Conservation (phyloP, 2,113 vertebrate species). For the Megaceryle maxima region DNA sequence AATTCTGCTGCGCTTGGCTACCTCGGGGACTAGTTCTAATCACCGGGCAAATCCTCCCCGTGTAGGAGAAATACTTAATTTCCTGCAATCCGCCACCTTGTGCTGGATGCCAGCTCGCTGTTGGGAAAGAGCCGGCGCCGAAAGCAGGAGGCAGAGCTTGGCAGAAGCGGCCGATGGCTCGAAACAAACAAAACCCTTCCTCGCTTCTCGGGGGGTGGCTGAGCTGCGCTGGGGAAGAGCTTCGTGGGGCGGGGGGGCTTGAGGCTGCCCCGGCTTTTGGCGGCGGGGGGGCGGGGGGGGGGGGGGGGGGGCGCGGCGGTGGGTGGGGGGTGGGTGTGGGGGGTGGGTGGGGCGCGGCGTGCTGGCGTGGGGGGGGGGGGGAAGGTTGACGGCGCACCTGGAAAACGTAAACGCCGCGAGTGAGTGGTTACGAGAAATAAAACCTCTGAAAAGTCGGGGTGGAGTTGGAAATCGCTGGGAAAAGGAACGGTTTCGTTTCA, state of each 20-base stretch:
- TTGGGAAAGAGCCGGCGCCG: not conserved
- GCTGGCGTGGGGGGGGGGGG: not conserved
- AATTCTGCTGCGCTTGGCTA: slow-evolving; percentile 52
- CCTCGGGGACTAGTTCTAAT: slow-evolving; percentile 54
- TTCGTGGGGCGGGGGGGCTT: not conserved
- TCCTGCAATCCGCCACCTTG: not conserved
- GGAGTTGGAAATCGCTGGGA: not conserved
- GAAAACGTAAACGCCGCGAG: not conserved
- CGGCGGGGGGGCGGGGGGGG: too few relatives aligned
- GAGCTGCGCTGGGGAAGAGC: not conserved
- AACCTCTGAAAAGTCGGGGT: not conserved
- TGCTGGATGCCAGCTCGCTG: not conserved
- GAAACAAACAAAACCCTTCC: not conserved
- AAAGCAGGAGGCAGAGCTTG: slow-evolving; percentile 21
- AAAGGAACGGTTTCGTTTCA: not conserved
- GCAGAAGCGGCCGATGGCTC: not conserved
- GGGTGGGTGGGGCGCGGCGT: not conserved
- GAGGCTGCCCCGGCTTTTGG: too few relatives aligned
- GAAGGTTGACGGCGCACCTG: not conserved
- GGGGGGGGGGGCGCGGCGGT: too few relatives aligned
- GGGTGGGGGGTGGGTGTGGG: not conserved
- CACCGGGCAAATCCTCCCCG: slow-evolving; percentile 44
- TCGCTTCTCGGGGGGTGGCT: not conserved
- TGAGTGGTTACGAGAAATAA: not conserved
- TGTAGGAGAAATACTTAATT: slow-evolving; percentile 47